These are phyloP conservation scores for Leistus spinibarbis DNA, from an alignment of 2,888 invertebrate species.

Conservation along the genomic window DNA sequence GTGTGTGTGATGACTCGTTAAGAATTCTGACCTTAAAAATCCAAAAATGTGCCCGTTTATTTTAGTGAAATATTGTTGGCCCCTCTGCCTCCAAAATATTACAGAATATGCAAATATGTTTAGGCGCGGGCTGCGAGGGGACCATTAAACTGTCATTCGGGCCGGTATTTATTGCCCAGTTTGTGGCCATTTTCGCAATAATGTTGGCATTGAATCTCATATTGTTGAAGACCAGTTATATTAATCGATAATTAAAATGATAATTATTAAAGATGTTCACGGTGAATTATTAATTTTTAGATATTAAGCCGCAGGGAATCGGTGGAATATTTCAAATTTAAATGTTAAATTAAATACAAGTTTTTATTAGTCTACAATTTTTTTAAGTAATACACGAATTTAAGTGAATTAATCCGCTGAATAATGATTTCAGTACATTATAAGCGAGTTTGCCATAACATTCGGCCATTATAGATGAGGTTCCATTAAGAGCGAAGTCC, in stretches of 20 bases:
- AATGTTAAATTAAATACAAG: no score
- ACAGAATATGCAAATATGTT: slow-evolving; percentile 6
- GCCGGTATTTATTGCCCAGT: background rate
- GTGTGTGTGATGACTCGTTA: background rate
- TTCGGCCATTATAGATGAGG: no score
- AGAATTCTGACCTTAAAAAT: slow-evolving; percentile 10
- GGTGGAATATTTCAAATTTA: no score
- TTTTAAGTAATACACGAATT: no score
- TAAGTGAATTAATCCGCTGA: no score
- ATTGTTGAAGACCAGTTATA: background rate
- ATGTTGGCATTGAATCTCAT: background rate
- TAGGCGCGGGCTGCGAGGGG: background rate
- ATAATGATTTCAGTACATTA: no score
- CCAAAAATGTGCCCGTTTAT: background rate
- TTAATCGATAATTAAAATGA: background rate
- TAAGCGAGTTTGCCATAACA: no score
- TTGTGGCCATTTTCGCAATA: background rate
- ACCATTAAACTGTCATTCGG: background rate
- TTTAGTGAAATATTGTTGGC: background rate
- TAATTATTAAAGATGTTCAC: background rate
- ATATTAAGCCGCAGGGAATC: no score
- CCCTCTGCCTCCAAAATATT: background rate
- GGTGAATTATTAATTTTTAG: no score
- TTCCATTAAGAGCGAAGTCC: no score
- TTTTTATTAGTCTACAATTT: no score